These are phyloP conservation scores for Archivesica marissinica DNA, from an alignment of 1,140 invertebrate genomes.

Conservation along the genomic window DNA sequence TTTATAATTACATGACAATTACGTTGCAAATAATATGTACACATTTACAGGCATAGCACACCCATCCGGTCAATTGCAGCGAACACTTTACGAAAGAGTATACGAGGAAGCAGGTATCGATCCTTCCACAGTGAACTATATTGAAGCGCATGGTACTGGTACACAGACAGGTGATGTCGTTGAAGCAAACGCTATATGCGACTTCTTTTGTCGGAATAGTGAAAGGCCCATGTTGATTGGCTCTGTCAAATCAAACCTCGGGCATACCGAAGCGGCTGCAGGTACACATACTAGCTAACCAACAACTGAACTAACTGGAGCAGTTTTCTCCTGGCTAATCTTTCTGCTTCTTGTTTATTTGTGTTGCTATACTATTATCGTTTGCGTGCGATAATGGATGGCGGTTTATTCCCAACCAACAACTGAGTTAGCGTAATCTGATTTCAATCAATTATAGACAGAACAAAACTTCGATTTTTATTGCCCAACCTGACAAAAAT, in stretches of 20 bases:
- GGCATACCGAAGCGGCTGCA: slow-evolving; percentile 97
- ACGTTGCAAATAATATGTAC: neutral
- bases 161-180: slow-evolving; percentile 96
- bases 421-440: no score
- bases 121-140: slow-evolving; percentile 92
- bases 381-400: no score
- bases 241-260: slow-evolving; percentile 99
- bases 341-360: no score
- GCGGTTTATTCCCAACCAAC: no score
- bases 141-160: slow-evolving; percentile 98
- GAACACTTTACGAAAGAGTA: slow-evolving; percentile 91
- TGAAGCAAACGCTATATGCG: slow-evolving; percentile 96
- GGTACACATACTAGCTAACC: no score
- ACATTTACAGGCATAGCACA: slow-evolving; percentile 90
- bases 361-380: no score
- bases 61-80: slow-evolving; percentile 95
- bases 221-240: slow-evolving; percentile 93
- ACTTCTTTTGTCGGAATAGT: slow-evolving; percentile 93
- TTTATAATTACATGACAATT: neutral
- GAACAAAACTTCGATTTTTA: no score
- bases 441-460: no score
- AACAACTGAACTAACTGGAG: no score
- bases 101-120: slow-evolving; percentile 93
- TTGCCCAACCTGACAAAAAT: no score
- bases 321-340: no score